Base-by-base conservation (phyloP, 1,140 invertebrate species). In the Piezodorus guildinii region DNA sequence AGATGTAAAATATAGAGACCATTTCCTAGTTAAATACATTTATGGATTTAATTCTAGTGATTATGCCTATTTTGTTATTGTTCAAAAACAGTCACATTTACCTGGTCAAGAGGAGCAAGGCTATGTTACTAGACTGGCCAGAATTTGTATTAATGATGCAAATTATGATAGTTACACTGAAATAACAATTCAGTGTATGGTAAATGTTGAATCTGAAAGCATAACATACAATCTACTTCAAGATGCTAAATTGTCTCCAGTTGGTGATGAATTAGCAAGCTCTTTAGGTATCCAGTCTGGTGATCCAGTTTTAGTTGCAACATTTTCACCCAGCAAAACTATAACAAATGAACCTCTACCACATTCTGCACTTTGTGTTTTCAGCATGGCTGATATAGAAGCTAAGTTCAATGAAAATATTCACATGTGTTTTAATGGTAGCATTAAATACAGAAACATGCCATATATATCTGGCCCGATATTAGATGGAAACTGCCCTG, bases 141-240 rank as follows among this genome's bases (percentile, higher is more conserved):
- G 94, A 16, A 91, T 91, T 56, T 98, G 95, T 76, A 91, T 95
- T 30, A 90, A 85, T 68, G 95, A 98, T 78, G 82, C 88, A 0
- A 92, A 93, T 72, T 97, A 94, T 74, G 91, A 95, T 72, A 91
- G 87, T 73, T 98, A 98, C 74, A 93, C 91, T 0, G 95, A 98
- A 78, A 88, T 96, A 27, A 94, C 92, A 4, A 76, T 97, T 23
- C 85, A 92, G 73, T 97, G 94, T 72, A 76, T 80, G 56, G 82
- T 84, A 0, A 74, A 77, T n/a, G 66, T 74, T n/a, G 75, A 75
- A 0, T 69, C 71, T 44, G 74, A 70, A 65, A 79, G 73, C 68
- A 76, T 77, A 69, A 80, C 84, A 73, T 97, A 94, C 75, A 96
- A 95, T 78, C 78, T 97, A 64, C 79, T 96, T 25, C 90, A 94